phyloP scores from a whole-genome alignment of 2,113 vertebrate species.

The Enhydra lutris region DNA sequence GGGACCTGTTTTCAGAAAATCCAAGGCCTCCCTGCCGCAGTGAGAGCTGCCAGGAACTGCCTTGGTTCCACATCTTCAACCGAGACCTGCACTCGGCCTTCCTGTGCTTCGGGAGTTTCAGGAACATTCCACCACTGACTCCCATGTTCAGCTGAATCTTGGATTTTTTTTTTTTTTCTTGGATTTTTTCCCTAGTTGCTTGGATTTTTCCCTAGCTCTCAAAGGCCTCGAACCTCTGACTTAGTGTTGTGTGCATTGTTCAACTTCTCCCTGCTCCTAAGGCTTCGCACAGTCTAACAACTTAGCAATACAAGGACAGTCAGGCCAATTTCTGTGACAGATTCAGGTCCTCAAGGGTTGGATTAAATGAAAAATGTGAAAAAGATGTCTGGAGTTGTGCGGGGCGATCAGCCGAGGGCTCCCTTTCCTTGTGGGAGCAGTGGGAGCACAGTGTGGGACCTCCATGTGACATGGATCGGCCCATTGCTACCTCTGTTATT shows the following conservation, averaged over 20 bases:
- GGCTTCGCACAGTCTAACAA: background rate
- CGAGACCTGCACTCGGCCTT: background rate
- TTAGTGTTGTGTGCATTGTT: background rate
- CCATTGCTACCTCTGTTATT: background rate
- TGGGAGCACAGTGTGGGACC: background rate
- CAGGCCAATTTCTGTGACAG: background rate
- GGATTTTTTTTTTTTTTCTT: no score
- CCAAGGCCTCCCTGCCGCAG: background rate
- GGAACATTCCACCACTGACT: background rate
- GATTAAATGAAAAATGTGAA: background rate
- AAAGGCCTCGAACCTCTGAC: constrained; percentile 20
- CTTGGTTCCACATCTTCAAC: background rate
- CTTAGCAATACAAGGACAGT: background rate
- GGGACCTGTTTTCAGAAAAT: constrained; percentile 17
- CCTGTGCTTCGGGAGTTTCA: background rate
- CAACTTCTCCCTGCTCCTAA: background rate
- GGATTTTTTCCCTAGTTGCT: no score
- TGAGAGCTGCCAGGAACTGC: background rate
- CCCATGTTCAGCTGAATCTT: background rate
- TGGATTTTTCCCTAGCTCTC: background rate
- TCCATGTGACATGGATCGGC: background rate
- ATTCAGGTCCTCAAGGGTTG: background rate
- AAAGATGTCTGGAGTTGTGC: background rate
- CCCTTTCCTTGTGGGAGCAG: background rate
- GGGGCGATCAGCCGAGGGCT: background rate